phyloP scores from a whole-genome alignment of 1,140 invertebrate genomes.

The Dendroctonus ponderosae region DNA sequence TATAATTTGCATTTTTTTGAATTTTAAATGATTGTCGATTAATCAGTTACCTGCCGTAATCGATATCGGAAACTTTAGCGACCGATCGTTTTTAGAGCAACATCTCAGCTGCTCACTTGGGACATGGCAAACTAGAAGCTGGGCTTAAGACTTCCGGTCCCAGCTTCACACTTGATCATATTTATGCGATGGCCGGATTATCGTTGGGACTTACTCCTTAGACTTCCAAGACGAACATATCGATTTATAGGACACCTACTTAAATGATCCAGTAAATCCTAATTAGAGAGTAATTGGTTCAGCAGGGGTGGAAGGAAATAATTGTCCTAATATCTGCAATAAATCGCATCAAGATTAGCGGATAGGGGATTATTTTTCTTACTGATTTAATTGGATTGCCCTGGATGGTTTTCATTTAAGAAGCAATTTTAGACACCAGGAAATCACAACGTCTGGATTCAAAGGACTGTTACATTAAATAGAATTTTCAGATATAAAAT shows the following conservation, averaged over 20 bases:
- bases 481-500: too few species aligned
- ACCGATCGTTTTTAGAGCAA: constrained; percentile 42
- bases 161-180: constrained; percentile 54
- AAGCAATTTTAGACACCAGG: too few species aligned
- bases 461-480: too few species aligned
- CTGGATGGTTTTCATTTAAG: neutral
- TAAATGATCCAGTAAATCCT: constrained; percentile 46
- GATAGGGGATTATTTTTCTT: constrained; percentile 15
- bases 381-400: constrained; percentile 2
- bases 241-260: constrained; percentile 50
- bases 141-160: constrained; percentile 48
- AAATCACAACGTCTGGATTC: too few species aligned
- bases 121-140: constrained; percentile 48
- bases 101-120: constrained; percentile 48
- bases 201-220: constrained; percentile 48
- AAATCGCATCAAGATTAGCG: constrained; percentile 10
- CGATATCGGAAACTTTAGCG: constrained; percentile 19
- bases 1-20: too few species aligned
- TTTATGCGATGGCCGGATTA: constrained; percentile 55
- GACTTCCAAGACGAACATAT: constrained; percentile 48
- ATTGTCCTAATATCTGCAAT: constrained; percentile 11
- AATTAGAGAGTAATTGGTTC: constrained; percentile 44
- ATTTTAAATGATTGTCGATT: too few species aligned
- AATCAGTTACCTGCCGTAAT: constrained; percentile 1
- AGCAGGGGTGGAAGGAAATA: constrained; percentile 22